Evolutionary conservation across 1,140 invertebrate genomes (phyloP), one percentile per base, ranked within the genome.

Genomic region (Idris sp.): DNA sequence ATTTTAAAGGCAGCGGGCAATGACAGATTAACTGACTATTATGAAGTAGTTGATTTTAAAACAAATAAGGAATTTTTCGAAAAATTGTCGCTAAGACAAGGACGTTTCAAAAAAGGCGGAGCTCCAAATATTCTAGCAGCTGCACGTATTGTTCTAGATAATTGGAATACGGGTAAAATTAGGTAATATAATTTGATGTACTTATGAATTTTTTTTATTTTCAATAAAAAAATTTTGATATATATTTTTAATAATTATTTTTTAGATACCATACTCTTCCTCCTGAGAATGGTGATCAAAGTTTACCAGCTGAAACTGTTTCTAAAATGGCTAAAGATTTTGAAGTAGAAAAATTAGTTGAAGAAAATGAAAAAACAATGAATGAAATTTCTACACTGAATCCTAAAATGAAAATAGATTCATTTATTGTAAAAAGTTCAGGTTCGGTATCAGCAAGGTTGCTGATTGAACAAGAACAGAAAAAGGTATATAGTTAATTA

Each of bases 251-350:
- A 19, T 48, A 33, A 43, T 22, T 59, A 69, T 51, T 81, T 95
- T 90, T 59, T 96, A 96, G 92, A 74, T 99, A 98, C 86, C 97
- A 94, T 84, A 98, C 97, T n/a, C n/a, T n/a, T n/a, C n/a, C n/a
- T n/a, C n/a, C n/a, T n/a, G n/a, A n/a, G n/a, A n/a, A n/a, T n/a
- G n/a, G n/a, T n/a, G n/a, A n/a, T n/a, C n/a, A n/a, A n/a, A n/a
- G n/a, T 0, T 89, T 95, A 46, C 97, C 97, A 6, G 97, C 97
- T 15, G 31, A 43, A 0, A 95, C 96, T 81, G 83, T 89, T 48
- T 78, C 83, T 14, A 15, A 92, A 74, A 93, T 98, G 93, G 69
- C 90, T 91, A 4, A 90, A 93, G 96, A 97, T 82, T 98, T 99
- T 81, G 93, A 97, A 80, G 90, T 98, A 7, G 93, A 96, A 69